Base-by-base conservation (phyloP, 2,797 vertebrate species). In the Melanotaenia nigrans region DNA sequence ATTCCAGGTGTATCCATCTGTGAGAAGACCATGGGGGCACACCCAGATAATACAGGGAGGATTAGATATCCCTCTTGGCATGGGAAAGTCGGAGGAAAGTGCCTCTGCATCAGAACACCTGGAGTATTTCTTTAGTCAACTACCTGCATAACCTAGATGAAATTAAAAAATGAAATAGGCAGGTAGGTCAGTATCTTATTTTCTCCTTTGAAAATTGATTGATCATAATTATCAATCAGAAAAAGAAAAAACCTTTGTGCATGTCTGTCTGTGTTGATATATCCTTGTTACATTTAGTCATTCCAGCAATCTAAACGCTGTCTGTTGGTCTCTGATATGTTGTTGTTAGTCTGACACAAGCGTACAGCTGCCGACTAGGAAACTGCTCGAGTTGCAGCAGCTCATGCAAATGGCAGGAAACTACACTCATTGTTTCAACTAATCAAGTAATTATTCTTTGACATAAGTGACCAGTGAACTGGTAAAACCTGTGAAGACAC, bases 391-490 rank as follows among this genome's bases (percentile, higher is more conserved):
- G 38, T n/a, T 24, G 22, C 11, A 65, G n/a, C 35, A 24, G 40
- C n/a, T 36, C n/a, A 35, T 36, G 13, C 14, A 40, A 12, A 6
- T 40, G 33, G 20, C 1, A 24, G 10, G 65, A n/a, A 30, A 56
- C 55, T 3, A 20, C 28, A 8, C 16, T 16, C 16, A 35, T 25
- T 47, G 30, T 25, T 57, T 59, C 33, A 20, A 30, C 67, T 33
- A 62, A 62, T 54, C 2, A 62, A n/a, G 16, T 33, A 62, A 56
- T 42, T 54, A 32, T 36, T 11, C 24, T 25, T 45, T 18, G 40
- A 22, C 16, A 38, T 42, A 54, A 53, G 14, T 62, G 68, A 30
- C 60, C 68, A 56, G 25, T 71, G 51, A 78, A 73, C 30, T 58
- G 66, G 69, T 64, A 28, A 66, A 54, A 32, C 71, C 33, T 36